A percentile compares a stretch with the other conserved stretches of the same genome.
phyloP scores from a whole-genome alignment of 2,797 vertebrate genomes.

The Catharus ustulatus region DNA sequence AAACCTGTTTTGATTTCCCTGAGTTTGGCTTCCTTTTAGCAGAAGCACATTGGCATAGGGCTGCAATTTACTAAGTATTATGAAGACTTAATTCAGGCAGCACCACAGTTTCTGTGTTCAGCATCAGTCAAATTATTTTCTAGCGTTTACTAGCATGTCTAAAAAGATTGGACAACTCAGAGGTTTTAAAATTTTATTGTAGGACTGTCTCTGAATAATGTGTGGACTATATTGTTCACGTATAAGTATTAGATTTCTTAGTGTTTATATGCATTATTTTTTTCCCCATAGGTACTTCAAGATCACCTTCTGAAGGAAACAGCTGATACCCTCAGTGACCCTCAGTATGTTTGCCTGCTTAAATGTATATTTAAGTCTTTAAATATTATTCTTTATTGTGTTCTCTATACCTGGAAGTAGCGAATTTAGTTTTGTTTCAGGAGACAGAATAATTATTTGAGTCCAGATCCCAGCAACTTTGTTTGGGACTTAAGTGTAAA shows the following conservation, averaged over 20 bases:
- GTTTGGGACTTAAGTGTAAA: neutral
- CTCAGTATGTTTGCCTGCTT: constrained; percentile 84
- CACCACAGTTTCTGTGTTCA: neutral
- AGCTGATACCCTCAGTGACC: constrained; percentile 91
- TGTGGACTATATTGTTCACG: neutral
- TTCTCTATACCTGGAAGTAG: neutral
- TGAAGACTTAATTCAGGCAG: neutral
- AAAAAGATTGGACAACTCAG: neutral
- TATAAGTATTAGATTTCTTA: neutral
- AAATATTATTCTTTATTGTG: neutral
- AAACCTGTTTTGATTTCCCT: neutral
- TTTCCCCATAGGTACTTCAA: constrained; percentile 81
- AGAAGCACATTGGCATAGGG: neutral
- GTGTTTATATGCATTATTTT: neutral
- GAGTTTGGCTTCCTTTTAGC: neutral
- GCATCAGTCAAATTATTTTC: neutral
- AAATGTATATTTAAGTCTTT: neutral
- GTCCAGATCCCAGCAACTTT: neutral
- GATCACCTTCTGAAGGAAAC: constrained; percentile 96
- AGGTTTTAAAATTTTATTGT: neutral
- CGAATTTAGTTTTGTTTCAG: neutral
- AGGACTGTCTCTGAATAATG: neutral
- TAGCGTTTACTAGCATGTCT: neutral
- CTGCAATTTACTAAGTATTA: neutral
- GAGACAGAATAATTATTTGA: neutral